phyloP scores from a whole-genome alignment of 2,113 vertebrate species.

The Plecturocebus donacophilus region DNA sequence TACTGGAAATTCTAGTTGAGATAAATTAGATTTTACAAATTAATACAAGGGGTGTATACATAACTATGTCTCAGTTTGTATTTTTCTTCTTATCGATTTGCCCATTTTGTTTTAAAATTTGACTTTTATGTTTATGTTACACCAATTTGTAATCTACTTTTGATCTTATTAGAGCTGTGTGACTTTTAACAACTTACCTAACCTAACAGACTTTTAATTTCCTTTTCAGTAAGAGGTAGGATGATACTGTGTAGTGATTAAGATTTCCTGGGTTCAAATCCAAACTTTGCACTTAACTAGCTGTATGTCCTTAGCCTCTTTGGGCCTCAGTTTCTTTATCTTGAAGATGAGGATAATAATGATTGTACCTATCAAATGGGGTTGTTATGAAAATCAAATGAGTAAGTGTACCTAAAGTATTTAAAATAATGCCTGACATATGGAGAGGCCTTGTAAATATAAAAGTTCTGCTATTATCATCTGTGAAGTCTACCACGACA shows the following conservation, averaged over 20 bases:
- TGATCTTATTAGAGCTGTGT: not conserved
- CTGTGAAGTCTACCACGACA: not conserved
- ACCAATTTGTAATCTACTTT: not conserved
- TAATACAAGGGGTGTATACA: not conserved
- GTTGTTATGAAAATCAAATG: not conserved
- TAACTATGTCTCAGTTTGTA: not conserved
- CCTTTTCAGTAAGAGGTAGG: not conserved
- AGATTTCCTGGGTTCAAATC: conserved; percentile 12
- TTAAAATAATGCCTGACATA: not conserved
- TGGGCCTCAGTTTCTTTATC: conserved; percentile 29
- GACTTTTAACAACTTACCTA: not conserved
- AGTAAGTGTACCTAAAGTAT: not conserved
- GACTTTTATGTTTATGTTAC: conserved; percentile 34
- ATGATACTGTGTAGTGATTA: not conserved
- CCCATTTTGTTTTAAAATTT: not conserved
- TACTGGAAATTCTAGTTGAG: not conserved
- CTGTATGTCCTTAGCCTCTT: not conserved
- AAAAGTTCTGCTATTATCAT: not conserved
- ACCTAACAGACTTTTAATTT: not conserved
- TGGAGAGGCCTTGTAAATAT: not conserved
- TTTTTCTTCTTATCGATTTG: conserved; percentile 18
- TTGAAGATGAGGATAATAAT: not conserved
- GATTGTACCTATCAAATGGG: not conserved
- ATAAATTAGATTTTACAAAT: not conserved
- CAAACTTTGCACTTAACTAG: not conserved